Evolutionary conservation across 2,113 vertebrate species (phyloP), one percentile per base, ranked within the genome.

Genomic region (Cyanoliseus patagonus): DNA sequence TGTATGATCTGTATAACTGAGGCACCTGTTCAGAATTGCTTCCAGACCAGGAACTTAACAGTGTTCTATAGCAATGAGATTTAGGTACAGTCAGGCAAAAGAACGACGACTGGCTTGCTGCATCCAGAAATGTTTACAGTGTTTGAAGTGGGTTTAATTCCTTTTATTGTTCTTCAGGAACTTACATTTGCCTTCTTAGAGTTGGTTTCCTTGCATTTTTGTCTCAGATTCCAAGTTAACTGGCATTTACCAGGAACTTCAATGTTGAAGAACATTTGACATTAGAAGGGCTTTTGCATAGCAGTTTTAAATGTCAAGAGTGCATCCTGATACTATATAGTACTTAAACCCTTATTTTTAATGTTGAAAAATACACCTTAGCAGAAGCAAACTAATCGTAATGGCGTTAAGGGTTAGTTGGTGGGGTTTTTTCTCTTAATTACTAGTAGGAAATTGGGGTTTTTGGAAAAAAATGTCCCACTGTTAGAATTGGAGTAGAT

Each of bases 301-400:
- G 94, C 47, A 72, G 82, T 97, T 97, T 91, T 87, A 84, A 97
- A 97, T 86, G 37, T 96, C 66, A 88, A 88, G 94, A 88, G 52
- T 90, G 75, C 55, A 90, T 92, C 96, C 93, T 96, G 89, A 95
- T 63, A 74, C 94, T 96, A 84, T 83, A 62, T 78, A 78, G 37
- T 44, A 86, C 74, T 83, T 91, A 94, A 96, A 75, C 91, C 89
- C 93, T 97, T 97, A 70, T 89, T 97, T 98, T 95, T 95, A 95
- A 97, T 95, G 94, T 93, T 77, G 72, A 83, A 92, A 92, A 92
- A 86, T 80, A 95, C 75, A 93, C 88, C 85, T 96, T 98, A 97
- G 91, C 90, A 96, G 92, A 76, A 94, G 52, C 80, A 88, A 93
- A 85, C 31, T 87, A 94, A 97, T 87, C 4, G 83, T 75, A 95